Base-by-base conservation (phyloP, 1,140 invertebrate genomes). In the Lepidurus packardi region DNA sequence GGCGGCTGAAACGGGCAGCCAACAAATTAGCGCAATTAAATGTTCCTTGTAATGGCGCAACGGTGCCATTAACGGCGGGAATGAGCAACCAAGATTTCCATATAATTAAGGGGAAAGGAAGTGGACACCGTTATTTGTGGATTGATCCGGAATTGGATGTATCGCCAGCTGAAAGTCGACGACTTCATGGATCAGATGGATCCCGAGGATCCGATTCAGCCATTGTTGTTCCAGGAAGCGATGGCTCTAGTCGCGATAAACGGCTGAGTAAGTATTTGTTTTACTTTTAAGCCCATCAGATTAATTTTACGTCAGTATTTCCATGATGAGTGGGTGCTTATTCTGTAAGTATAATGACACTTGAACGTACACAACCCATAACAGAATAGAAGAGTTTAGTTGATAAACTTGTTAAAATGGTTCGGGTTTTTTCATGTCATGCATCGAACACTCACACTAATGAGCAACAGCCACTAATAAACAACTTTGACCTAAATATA, bases 1-100 rank as follows among this genome's bases (percentile, higher is more conserved):
- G 82, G 78, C 81, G 81, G 44, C 78, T 79, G 77, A 73, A 73
- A 21, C 43, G 43, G 41, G 77, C 77, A 21, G 73, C 77, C 34
- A 78, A 73, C 73, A 78, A 78, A 42, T 74, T 78, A 43, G 73
- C 77, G n/a, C 65, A 73, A 13, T 44, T 73, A 10, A 42, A 78
- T 65, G 73, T 24, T 34, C 77, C 65, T 21, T 45, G 53, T 13
- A 78, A 43, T 16, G 77, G 77, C 25, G 65, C 77, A 9, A 74
- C 77, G 13, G 77, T 78, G 25, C 77, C 73, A 10, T 43, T 73
- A 21, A 73, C 78, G 34, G 75, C 53, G 10, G 65, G 78, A n/a
- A 65, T 45, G 42, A 13, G 44, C 7, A 1, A 77, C n/a, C 53
- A 65, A 65, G 24, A 45, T 43, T 16, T 43, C 73, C 73, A 73